Base-by-base conservation (phyloP, 1,140 invertebrate genomes). In the Drosophila sp. region DNA sequence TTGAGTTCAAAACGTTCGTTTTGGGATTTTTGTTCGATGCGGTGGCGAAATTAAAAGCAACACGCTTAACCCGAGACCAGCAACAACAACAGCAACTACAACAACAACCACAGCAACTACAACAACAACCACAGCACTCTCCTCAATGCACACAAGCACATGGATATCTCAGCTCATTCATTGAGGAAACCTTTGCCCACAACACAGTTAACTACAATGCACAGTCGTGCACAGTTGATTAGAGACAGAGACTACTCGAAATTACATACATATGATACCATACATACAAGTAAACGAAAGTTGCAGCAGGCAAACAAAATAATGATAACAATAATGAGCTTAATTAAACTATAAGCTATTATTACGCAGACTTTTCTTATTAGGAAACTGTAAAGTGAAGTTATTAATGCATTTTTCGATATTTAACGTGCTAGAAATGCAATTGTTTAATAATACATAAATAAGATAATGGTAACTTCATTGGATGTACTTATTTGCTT, bases 1-100 rank as follows among this genome's bases (percentile, higher is more conserved):
- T 63, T 54, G 67, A 77, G 77, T 76, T 80, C 56, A 70, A 71
- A 72, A 51, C 59, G 72, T 72, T 79, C 61, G 51, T 50, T 83
- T 83, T 76, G 54, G 36, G 64, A 63, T 77, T 86, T 76, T 61
- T 64, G 48, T 84, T 74, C 69, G 72, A 53, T 79, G 76, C 77
- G 77, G 77, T 86, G 80, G 81, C 81, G 75, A 89, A 87, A 87
- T 87, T 67, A 82, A 87, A 89, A 79, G 75, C 78, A 78, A 59
- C 59, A 63, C 64, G 63, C 70, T 75, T 75, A 76, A 59, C 78
- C 78, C 74, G 70, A 50, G 69, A 69, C 58, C 43, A 16, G 50
- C 16, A 67, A 63, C 56, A 48, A 57, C 43, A 78, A 57, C 32
- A n/a, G n/a, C n/a, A n/a, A n/a, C n/a, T n/a, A n/a, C 16, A 67